phyloP scores from a whole-genome alignment of 53 echinoderm and acorn worm species.

The Paracentrotus lividus region DNA sequence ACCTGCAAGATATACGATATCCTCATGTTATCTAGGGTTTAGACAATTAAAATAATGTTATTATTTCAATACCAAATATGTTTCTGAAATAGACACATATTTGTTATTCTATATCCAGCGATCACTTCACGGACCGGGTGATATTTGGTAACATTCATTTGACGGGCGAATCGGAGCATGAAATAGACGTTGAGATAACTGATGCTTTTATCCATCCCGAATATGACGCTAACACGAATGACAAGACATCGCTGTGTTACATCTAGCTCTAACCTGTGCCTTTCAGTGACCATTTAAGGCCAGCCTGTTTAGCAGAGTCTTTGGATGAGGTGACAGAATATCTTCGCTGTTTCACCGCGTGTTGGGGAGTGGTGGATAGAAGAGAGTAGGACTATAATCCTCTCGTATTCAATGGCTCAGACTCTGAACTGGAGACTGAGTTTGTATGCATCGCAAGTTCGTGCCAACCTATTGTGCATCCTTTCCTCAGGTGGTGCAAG shows the following conservation, averaged over 20 bases:
- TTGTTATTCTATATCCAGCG: background rate
- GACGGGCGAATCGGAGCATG: background rate
- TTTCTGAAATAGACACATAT: background rate
- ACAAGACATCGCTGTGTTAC: background rate
- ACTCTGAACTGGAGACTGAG: too few relatives aligned
- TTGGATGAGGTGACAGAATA: slow-evolving; percentile 5
- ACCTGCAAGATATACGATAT: too few relatives aligned
- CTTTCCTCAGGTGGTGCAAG: too few relatives aligned
- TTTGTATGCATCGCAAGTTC: background rate
- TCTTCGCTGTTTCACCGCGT: background rate
- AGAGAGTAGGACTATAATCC: background rate
- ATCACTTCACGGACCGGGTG: background rate
- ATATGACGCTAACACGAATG: background rate
- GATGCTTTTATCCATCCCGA: slow-evolving; percentile 25
- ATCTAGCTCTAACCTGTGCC: background rate
- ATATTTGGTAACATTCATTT: slow-evolving; percentile 17
- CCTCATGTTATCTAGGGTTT: too few relatives aligned
- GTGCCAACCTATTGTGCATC: too few relatives aligned
- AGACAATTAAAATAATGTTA: too few relatives aligned
- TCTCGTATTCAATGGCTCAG: background rate
- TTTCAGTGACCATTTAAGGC: slow-evolving; percentile 7
- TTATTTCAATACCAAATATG: too few relatives aligned
- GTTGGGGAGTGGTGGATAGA: background rate
- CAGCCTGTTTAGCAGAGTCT: slow-evolving; percentile 14
- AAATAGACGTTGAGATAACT: background rate